Conservation (phyloP, 2,888 invertebrate species). For the Harmothoe impar region DNA sequence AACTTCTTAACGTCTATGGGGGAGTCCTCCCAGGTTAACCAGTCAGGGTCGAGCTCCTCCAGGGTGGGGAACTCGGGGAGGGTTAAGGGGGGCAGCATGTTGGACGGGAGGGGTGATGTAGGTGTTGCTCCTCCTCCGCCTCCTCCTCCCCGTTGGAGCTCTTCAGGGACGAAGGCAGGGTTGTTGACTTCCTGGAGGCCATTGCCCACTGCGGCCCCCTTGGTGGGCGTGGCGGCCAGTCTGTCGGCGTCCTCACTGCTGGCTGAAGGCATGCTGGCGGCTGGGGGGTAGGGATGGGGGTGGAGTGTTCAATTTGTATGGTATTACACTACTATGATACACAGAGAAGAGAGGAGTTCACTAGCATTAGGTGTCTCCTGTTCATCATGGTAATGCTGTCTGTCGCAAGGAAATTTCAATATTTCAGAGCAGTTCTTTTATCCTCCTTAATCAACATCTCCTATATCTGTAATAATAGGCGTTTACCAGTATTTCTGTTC, state of each 20-base stretch:
- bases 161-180: not conserved
- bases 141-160: not conserved
- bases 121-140: not conserved
- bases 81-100: conserved; percentile 40
- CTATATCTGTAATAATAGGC: too few species aligned
- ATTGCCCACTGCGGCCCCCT: not conserved
- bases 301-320: too few species aligned
- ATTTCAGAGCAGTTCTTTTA: too few species aligned
- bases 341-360: too few species aligned
- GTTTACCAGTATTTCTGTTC: too few species aligned
- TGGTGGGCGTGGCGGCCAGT: not conserved
- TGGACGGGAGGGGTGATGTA: not conserved
- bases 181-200: not conserved
- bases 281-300: too few species aligned
- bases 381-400: too few species aligned
- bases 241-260: not conserved
- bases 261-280: too few species aligned
- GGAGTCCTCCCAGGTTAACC: conserved; percentile 69
- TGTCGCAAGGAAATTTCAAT: too few species aligned
- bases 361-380: too few species aligned
- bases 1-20: conserved; percentile 71
- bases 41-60: conserved; percentile 21
- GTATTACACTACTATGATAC: too few species aligned
- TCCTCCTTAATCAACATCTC: too few species aligned
- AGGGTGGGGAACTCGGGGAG: not conserved